Evolutionary conservation across 1,140 invertebrate species (phyloP).

Genomic region (Eumaeus atala): DNA sequence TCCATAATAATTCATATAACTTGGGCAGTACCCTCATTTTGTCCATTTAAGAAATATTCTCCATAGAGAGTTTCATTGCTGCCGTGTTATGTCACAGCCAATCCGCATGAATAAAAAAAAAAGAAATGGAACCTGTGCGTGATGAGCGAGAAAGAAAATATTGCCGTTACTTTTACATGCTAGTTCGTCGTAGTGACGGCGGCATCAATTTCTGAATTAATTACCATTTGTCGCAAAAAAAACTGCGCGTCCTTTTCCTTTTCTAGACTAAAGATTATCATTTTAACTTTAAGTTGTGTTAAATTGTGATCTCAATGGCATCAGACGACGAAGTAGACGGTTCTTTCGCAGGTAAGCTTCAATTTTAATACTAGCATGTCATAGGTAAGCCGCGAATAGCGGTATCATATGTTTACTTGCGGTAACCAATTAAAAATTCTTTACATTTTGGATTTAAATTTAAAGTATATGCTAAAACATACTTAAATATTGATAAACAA

Average conservation of each 20-base stretch:
- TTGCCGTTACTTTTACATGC: conserved; percentile 52
- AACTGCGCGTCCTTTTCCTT: conserved; percentile 71
- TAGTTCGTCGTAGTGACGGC: conserved; percentile 66
- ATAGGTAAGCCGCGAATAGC: conserved; percentile 74
- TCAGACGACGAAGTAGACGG: conserved; percentile 86
- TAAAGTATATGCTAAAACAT: conserved; percentile 21
- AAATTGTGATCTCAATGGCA: conserved; percentile 77
- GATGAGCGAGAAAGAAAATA: conserved; percentile 46
- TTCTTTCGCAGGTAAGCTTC: conserved; percentile 81
- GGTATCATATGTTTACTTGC: conserved; percentile 76
- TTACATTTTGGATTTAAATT: conserved; percentile 47
- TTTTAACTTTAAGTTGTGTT: conserved; percentile 48
- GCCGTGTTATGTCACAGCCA: too few species aligned
- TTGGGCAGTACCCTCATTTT: too few species aligned
- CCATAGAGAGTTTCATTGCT: too few species aligned
- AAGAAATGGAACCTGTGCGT: conserved; percentile 1
- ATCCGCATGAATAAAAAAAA: conserved; percentile 2
- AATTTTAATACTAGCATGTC: conserved; percentile 67
- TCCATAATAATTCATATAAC: too few species aligned
- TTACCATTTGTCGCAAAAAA: conserved; percentile 74
- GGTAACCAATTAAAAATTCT: conserved; percentile 73
- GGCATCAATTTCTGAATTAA: conserved; percentile 75
- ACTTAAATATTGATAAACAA: not conserved
- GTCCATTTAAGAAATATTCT: too few species aligned
- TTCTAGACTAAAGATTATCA: conserved; percentile 57